Evolutionary conservation across 2,888 invertebrate genomes (phyloP).

Genomic region (Panopea generosa): DNA sequence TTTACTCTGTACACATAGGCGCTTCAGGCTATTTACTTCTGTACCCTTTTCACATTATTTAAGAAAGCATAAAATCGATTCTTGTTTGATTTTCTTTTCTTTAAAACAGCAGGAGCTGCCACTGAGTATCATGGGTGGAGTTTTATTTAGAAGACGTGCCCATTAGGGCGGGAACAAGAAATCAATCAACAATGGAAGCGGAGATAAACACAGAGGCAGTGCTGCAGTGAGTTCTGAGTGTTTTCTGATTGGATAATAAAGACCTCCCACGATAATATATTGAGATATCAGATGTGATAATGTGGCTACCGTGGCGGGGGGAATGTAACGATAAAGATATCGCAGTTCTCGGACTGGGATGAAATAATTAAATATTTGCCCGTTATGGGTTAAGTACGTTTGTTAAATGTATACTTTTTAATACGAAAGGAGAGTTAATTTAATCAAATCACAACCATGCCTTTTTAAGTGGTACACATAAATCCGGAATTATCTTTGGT

Average conservation of each 20-base stretch:
- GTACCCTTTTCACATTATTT: conserved; percentile 37
- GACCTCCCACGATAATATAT: conserved; percentile 27
- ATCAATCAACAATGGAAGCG: neutral
- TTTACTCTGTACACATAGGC: conserved; percentile 26
- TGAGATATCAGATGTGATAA: no score
- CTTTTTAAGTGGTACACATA: no score
- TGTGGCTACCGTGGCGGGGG: no score
- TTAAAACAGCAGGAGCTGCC: conserved; percentile 27
- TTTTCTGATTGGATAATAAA: conserved; percentile 10
- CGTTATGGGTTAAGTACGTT: no score
- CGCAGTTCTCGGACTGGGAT: no score
- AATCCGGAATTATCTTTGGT: no score
- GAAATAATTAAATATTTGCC: no score
- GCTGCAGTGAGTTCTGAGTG: neutral
- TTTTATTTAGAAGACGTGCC: neutral
- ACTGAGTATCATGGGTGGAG: conserved; percentile 4
- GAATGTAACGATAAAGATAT: no score
- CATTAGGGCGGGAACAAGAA: neutral
- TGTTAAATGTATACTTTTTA: no score
- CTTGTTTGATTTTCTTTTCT: conserved; percentile 44
- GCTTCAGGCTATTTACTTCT: conserved; percentile 35
- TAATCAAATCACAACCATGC: no score
- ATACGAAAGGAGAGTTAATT: no score
- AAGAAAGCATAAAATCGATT: conserved; percentile 50
- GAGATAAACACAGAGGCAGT: neutral